Conservation (phyloP, 2,888 invertebrate genomes). For the Acheta domesticus region DNA sequence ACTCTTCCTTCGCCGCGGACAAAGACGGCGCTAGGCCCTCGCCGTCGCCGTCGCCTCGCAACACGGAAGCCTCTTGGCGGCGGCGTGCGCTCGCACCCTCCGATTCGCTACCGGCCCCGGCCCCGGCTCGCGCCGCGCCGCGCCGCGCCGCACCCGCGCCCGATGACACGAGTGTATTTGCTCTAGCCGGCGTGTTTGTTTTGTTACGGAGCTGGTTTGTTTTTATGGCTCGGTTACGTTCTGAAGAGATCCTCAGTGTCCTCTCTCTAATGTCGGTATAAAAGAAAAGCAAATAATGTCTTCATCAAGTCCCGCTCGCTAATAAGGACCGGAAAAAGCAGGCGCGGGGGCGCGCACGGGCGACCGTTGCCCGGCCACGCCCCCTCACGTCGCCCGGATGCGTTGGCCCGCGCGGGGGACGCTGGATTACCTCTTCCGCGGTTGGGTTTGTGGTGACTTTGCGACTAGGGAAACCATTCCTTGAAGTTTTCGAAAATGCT, state of each 20-base stretch:
- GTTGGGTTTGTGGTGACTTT: too few species aligned
- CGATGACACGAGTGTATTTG: slow-evolving; percentile 18
- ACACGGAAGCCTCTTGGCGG: background rate
- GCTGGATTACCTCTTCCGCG: too few species aligned
- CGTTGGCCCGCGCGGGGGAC: too few species aligned
- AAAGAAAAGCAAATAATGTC: slow-evolving; percentile 18
- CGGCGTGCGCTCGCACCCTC: background rate
- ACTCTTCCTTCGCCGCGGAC: background rate
- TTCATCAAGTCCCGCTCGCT: background rate
- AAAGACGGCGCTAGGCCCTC: background rate
- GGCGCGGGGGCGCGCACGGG: background rate
- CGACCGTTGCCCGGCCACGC: too few species aligned
- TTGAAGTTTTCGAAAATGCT: too few species aligned
- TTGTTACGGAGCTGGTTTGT: slow-evolving; percentile 18
- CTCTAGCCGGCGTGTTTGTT: slow-evolving; percentile 8
- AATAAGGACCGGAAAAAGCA: slow-evolving; percentile 3
- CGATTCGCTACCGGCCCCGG: background rate
- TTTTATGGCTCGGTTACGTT: slow-evolving; percentile 18
- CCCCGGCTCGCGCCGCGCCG: background rate
- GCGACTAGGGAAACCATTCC: too few species aligned
- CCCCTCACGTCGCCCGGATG: too few species aligned
- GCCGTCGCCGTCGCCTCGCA: background rate
- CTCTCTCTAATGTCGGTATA: slow-evolving; percentile 18
- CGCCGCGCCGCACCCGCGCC: background rate
- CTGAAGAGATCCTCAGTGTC: slow-evolving; percentile 18